Base-by-base conservation (phyloP, 2,113 vertebrate genomes). In the Coregonus clupeaformis region DNA sequence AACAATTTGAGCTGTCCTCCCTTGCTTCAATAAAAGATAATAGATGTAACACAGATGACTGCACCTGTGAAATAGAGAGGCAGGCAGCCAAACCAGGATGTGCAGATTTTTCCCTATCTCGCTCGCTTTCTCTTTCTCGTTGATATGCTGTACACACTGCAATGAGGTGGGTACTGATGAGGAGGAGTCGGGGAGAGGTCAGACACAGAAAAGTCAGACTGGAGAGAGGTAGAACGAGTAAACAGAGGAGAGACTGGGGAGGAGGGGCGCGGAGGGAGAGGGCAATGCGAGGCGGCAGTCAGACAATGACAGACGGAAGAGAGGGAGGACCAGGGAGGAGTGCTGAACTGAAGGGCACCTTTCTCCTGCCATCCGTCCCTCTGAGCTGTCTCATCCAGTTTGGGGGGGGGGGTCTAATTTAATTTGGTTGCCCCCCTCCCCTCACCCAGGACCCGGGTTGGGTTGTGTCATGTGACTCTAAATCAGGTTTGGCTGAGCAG, bases 391-490 rank as follows among this genome's bases (percentile, higher is more conserved):
- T 65, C 27, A 65, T 65, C 63, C 63, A 65, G 24, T 65, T 65
- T 65, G 63, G 63, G 49, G 27, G 63, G 12, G 63, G 27, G 63
- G 12, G 63, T 65, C 13, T 65, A 65, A 65, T 65, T 65, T 65
- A 18, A 65, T 65, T 29, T 65, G 27, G 5, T 16, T 5, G 24
- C 5, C 63, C 63, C 59, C 9, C 20, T 25, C 59, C 24, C 59
- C 24, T 25, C 16, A n/a, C 16, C 59, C 49, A 52, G 49, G 16
- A 18, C 49, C 14, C 49, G 49, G 49, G 49, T 52, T 42, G 47
- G 47, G 59, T 62, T 62, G 29, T 11, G 65, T 68, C 65, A 68
- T 68, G 65, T 36, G 65, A 42, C 32, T 30, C 12, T 42, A 68
- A 29, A 62, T 62, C 59, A 25, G 59, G 59, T 62, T 62, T 62